Conservation (phyloP, 1,140 invertebrate species). For the Drosophila trapezifrons region DNA sequence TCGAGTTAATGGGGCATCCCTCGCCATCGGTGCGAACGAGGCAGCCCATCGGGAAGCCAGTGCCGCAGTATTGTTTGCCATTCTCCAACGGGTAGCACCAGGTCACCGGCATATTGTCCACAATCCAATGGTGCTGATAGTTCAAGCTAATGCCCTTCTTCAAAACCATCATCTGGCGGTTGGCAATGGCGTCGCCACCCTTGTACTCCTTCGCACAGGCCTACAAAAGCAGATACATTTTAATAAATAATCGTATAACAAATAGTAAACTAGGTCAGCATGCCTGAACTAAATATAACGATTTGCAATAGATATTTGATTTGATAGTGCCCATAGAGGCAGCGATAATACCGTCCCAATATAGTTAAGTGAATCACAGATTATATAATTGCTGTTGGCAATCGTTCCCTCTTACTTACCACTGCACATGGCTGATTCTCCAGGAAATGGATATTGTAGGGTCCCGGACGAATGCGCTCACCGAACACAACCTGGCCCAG, state of each 20-base stretch:
- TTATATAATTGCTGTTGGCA: no score
- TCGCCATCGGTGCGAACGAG: slow-evolving; percentile 86
- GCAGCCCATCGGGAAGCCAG: slow-evolving; percentile 99
- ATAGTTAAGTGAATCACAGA: neutral
- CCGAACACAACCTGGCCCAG: slow-evolving; percentile 99
- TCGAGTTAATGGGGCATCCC: slow-evolving; percentile 84
- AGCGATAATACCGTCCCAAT: neutral
- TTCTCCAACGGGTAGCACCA: slow-evolving; percentile 95
- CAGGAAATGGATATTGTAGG: slow-evolving; percentile 92
- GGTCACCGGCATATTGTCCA: slow-evolving; percentile 98
- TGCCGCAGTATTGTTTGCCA: slow-evolving; percentile 93
- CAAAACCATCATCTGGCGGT: slow-evolving; percentile 91
- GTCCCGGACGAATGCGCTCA: slow-evolving; percentile 96
- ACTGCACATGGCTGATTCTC: slow-evolving; percentile 89
- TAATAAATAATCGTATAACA: neutral
- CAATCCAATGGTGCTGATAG: slow-evolving; percentile 99
- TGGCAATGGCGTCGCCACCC: slow-evolving; percentile 86
- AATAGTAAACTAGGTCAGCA: neutral
- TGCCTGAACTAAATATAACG: neutral
- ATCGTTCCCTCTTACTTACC: slow-evolving; percentile 76
- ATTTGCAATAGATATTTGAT: neutral
- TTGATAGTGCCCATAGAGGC: neutral
- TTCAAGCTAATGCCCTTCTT: slow-evolving; percentile 97
- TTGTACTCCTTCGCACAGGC: slow-evolving; percentile 90
- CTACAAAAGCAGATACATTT: slow-evolving; percentile 21